Conservation (phyloP, 2,113 vertebrate genomes). For the Anguilla rostrata region DNA sequence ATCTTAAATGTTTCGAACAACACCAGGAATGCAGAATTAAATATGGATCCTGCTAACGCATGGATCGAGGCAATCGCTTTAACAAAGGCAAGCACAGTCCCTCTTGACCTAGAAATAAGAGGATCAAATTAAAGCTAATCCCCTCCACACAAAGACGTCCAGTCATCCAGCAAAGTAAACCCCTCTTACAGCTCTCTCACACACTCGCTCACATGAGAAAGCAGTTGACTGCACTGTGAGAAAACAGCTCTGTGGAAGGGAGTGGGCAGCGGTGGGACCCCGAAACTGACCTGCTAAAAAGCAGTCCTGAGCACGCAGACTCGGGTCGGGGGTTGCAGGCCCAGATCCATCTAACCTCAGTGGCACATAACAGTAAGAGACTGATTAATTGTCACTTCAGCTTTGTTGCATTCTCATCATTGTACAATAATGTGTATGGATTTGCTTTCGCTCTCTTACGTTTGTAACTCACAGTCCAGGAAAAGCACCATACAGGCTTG, state of each 20-base stretch:
- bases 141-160: conserved; percentile 42
- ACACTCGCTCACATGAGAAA: background rate
- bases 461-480: background rate
- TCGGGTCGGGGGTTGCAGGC: background rate
- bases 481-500: background rate
- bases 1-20: background rate
- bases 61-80: conserved; percentile 20
- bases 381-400: background rate
- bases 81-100: conserved; percentile 38
- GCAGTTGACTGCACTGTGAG: background rate
- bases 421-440: background rate
- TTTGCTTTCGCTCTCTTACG: background rate
- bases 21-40: no score
- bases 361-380: background rate
- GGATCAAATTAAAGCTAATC: conserved; percentile 61
- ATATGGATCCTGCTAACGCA: conserved; percentile 23
- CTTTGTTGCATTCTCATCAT: background rate
- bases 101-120: conserved; percentile 59
- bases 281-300: background rate
- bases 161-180: conserved; percentile 40
- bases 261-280: background rate
- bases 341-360: background rate
- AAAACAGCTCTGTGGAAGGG: background rate
- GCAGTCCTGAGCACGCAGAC: background rate
- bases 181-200: conserved; percentile 38